Percentiles rank a stretch among this genome's conserved stretches.
Evolutionary conservation across 2,113 vertebrate genomes (phyloP).

Genomic region (Psittacara wagleri): DNA sequence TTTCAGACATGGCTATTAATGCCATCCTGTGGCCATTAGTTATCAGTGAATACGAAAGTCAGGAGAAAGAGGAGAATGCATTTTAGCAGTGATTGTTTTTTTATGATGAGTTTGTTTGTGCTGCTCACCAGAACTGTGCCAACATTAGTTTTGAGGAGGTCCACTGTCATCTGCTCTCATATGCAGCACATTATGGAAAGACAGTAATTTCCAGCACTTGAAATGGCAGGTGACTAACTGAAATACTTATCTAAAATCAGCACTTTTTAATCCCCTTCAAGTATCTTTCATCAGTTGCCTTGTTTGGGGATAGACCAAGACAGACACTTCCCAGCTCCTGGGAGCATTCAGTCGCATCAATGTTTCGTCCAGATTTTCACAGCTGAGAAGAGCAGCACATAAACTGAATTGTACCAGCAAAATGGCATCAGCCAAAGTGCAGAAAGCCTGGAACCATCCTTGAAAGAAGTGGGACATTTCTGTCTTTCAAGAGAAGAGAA

Average conservation of each 20-base stretch:
- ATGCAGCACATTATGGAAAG: background rate
- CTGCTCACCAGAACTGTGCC: constrained; percentile 1
- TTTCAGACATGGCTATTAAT: background rate
- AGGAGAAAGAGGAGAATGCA: background rate
- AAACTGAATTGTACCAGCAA: background rate
- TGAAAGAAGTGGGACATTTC: background rate
- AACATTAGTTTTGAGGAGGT: background rate
- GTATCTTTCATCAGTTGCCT: background rate
- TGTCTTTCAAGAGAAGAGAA: background rate
- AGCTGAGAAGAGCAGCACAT: background rate
- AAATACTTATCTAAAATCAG: constrained; percentile 4
- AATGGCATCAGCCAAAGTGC: background rate
- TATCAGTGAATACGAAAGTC: background rate
- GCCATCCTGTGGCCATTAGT: background rate
- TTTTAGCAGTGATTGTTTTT: background rate
- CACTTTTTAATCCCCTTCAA: background rate
- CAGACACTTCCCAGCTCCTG: background rate
- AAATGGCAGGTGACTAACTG: background rate
- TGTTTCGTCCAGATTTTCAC: background rate
- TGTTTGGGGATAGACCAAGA: background rate
- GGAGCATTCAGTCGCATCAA: background rate
- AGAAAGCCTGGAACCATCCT: background rate
- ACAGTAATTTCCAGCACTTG: constrained; percentile 25
- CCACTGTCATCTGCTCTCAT: background rate
- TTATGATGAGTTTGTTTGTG: constrained; percentile 22